Percentiles rank a stretch among this genome's conserved stretches.
These are phyloP conservation scores for Lacerta agilis DNA, from an alignment of 2,797 vertebrate species.

Conservation along the genomic window DNA sequence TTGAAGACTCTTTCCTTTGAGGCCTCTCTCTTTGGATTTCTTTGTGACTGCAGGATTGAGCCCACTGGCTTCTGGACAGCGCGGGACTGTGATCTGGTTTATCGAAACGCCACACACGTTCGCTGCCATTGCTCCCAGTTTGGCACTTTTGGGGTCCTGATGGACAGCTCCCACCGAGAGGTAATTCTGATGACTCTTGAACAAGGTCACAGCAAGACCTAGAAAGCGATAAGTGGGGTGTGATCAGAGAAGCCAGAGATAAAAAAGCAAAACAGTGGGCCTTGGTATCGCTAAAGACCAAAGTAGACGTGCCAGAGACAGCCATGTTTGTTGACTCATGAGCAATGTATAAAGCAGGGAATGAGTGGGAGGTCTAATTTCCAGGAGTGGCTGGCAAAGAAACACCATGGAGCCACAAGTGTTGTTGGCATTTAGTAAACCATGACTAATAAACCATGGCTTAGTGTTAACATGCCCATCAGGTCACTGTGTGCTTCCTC, in stretches of 20 bases:
- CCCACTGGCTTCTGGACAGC: slow-evolving; percentile 92
- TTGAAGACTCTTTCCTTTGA: slow-evolving; percentile 26
- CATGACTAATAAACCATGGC: too few species aligned
- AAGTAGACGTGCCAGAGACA: background rate
- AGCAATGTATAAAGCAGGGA: background rate
- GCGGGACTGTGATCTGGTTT: slow-evolving; percentile 93
- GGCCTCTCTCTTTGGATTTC: slow-evolving; percentile 41
- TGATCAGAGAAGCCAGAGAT: background rate
- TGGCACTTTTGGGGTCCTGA: slow-evolving; percentile 94
- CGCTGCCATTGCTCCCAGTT: slow-evolving; percentile 95
- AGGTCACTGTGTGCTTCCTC: background rate
- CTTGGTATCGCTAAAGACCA: background rate
- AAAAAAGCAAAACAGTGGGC: background rate
- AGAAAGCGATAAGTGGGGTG: background rate
- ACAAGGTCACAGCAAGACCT: background rate
- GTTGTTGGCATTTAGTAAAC: too few species aligned
- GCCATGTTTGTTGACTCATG: background rate
- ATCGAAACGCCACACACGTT: slow-evolving; percentile 93
- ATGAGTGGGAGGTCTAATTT: too few species aligned
- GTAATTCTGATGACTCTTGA: slow-evolving; percentile 68
- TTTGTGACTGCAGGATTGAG: slow-evolving; percentile 77
- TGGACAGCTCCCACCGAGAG: slow-evolving; percentile 98
- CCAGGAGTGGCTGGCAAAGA: too few species aligned
- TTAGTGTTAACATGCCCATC: too few species aligned
- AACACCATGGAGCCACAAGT: too few species aligned